These are phyloP conservation scores for Dasyornis broadbenti DNA, from an alignment of 2,113 vertebrate genomes.

Conservation along the genomic window DNA sequence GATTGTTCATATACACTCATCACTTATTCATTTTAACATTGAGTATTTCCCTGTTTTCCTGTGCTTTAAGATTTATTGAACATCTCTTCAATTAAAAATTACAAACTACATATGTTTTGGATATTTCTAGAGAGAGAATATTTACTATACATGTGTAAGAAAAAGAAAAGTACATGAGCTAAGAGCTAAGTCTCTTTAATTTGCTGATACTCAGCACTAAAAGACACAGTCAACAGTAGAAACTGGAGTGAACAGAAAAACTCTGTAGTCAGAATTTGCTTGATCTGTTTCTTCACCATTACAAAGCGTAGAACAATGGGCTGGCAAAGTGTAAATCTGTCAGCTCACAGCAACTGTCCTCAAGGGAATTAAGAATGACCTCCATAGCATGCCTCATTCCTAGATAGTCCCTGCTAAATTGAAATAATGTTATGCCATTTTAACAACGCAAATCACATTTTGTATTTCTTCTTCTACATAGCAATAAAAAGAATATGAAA, in stretches of 20 bases:
- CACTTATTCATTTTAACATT: neutral
- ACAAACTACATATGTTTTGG: neutral
- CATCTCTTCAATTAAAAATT: neutral
- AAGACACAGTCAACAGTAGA: neutral
- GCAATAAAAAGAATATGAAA: neutral
- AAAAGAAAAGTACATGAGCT: neutral
- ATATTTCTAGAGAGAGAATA: neutral
- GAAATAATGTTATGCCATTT: neutral
- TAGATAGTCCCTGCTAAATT: neutral
- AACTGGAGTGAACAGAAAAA: neutral
- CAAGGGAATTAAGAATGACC: neutral
- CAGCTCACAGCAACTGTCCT: neutral
- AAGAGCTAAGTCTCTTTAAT: neutral
- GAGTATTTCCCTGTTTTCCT: neutral
- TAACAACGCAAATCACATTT: neutral
- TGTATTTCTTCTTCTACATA: neutral
- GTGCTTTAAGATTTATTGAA: neutral
- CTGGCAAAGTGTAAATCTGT: neutral
- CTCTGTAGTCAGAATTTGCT: neutral
- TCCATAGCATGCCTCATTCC: neutral
- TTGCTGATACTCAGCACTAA: neutral
- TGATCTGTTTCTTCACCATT: neutral
- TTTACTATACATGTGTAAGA: neutral
- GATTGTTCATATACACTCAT: neutral
- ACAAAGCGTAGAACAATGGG: neutral